Base-by-base conservation (phyloP, 2,113 vertebrate genomes). In the Rhinoderma darwinii region DNA sequence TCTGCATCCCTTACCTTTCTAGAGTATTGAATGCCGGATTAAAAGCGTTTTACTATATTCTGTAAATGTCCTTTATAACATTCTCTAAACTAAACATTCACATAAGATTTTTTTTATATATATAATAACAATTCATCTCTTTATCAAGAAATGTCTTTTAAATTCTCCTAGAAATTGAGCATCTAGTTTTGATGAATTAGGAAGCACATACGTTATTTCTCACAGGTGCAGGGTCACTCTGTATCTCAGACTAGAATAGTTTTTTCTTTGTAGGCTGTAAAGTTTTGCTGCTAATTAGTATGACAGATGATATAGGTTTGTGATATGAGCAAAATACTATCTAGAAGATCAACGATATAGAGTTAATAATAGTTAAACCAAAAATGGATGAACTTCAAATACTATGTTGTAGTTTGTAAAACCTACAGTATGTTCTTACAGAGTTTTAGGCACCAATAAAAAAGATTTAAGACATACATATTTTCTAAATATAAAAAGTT, bases 191-290 rank as follows among this genome's bases (percentile, higher is more conserved):
- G 47, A 39, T 78, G 41, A 70, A 68, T 50, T 47, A 80, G 15
- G 27, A 51, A 66, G 27, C 47, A 56, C 37, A 44, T n/a, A 12
- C 5, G 35, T 22, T 15, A 75, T 61, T 84, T 41, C 70, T 75
- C 15, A 59, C 72, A 84, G 35, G 72, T 39, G 41, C 83, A 84
- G 50, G 83, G 70, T 83, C 83, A 61, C 18, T 44, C 72, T 84
- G 70, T 44, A 61, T 72, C 72, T 75, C 41, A 59, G 17, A 75
- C 70, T 68, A 27, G 37, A 82, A 39, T 43, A 70, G 25, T 30
- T 11, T 47, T 22, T 54, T 54, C 82, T 73, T 82, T 80, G 51
- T 15, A 70, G 4, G 6, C 35, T 75, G 20, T 61, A 15, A 84
- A 75, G 10, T 59, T 75, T n/a, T 84, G 22, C 51, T 61, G 35